Percentiles rank a stretch among this genome's conserved stretches.
Conservation (phyloP, 2,113 vertebrate species). For the Telmatochromis sp. region DNA sequence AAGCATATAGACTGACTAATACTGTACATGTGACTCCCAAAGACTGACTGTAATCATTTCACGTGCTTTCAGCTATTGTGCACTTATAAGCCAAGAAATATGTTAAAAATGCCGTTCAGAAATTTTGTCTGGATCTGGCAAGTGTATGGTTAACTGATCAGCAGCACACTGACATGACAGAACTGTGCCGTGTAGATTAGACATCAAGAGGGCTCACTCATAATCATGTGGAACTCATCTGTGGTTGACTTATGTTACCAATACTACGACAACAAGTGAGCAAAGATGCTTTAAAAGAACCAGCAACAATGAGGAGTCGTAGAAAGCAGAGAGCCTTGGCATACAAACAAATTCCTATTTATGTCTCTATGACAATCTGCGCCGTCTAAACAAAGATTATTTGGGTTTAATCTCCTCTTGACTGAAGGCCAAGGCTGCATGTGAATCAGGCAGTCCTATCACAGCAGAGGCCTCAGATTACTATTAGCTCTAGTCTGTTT, state of each 20-base stretch:
- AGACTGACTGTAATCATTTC: conserved; percentile 1
- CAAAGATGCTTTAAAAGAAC: conserved; percentile 22
- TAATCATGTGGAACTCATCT: conserved; percentile 10
- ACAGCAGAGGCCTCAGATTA: conserved; percentile 30
- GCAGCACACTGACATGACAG: background rate
- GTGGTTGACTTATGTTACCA: conserved; percentile 2
- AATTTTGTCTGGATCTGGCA: background rate
- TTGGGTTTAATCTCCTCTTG: conserved; percentile 12
- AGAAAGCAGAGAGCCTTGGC: background rate
- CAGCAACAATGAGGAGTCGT: background rate
- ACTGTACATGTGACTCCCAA: conserved; percentile 30
- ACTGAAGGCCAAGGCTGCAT: conserved; percentile 45
- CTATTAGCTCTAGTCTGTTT: conserved; percentile 49
- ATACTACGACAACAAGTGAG: conserved; percentile 60
- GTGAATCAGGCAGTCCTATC: conserved; percentile 36
- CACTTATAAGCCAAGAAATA: background rate
- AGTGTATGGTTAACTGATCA: background rate
- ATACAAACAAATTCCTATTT: background rate
- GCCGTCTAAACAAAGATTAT: conserved; percentile 17
- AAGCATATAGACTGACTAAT: background rate
- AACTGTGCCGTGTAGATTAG: background rate
- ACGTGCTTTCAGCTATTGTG: background rate
- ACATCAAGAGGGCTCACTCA: background rate
- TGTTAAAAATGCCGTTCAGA: background rate
- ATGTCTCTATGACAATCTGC: background rate